Percentiles rank a stretch among this genome's conserved stretches.
Conservation (phyloP, 2,888 invertebrate genomes). For the Dichetophora obliterata region DNA sequence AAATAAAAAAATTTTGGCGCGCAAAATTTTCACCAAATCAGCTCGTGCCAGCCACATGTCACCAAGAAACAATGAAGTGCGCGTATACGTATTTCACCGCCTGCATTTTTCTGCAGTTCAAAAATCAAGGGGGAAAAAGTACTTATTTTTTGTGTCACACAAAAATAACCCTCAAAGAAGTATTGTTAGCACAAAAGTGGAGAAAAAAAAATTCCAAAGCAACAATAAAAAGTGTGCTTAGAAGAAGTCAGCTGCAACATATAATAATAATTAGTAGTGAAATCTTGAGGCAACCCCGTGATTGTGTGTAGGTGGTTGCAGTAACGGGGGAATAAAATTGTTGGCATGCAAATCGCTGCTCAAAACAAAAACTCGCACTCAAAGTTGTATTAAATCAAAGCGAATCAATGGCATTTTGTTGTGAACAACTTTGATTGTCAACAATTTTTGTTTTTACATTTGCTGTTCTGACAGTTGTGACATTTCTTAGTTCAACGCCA, state of each 20-base stretch:
- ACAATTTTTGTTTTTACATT: not conserved
- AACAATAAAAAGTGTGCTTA: not conserved
- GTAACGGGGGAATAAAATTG: not conserved
- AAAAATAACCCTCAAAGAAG: constrained; percentile 12
- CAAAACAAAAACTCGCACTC: not conserved
- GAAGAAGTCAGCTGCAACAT: constrained; percentile 32
- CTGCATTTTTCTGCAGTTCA: not conserved
- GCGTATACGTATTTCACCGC: not conserved
- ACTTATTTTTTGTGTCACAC: not conserved
- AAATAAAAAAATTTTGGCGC: constrained; percentile 15
- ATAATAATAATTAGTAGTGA: constrained; percentile 18
- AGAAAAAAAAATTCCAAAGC: not conserved
- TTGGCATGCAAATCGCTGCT: constrained; percentile 27
- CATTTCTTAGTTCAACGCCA: constrained; percentile 9
- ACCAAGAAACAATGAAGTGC: constrained; percentile 38
- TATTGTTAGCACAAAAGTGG: not conserved
- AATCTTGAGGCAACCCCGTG: not conserved
- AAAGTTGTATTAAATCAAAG: constrained; percentile 59
- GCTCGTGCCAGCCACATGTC: constrained; percentile 48
- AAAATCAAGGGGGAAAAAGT: constrained; percentile 6
- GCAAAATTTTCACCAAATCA: constrained; percentile 22
- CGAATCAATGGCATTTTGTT: constrained; percentile 58
- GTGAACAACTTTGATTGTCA: constrained; percentile 1
- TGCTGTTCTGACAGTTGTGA: constrained; percentile 29
- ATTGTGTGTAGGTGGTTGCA: not conserved